These are phyloP conservation scores for Sipha maydis DNA, from an alignment of 2,888 invertebrate genomes.

Conservation along the genomic window DNA sequence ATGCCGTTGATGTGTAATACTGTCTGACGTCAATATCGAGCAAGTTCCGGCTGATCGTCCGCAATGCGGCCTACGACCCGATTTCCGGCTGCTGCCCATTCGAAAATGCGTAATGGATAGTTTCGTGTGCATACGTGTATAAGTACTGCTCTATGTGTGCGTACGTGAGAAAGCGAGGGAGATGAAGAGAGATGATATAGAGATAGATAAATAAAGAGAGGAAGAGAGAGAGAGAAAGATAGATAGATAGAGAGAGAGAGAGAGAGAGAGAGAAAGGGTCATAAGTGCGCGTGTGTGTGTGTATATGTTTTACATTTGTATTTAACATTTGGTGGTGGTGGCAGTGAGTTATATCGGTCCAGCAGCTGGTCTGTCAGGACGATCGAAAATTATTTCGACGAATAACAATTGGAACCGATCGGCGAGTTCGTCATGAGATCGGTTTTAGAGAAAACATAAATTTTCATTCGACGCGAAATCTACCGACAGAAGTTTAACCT, in stretches of 20 bases:
- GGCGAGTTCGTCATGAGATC: background rate
- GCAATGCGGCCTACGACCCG: constrained; percentile 26
- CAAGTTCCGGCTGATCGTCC: constrained; percentile 34
- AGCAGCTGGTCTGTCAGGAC: background rate
- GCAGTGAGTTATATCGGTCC: constrained; percentile 15
- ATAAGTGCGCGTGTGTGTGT: too few relatives aligned
- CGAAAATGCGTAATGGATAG: constrained; percentile 31
- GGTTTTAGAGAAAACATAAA: background rate
- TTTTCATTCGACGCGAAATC: background rate
- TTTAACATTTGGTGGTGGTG: background rate
- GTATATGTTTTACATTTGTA: background rate
- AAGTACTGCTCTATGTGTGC: background rate
- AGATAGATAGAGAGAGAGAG: background rate
- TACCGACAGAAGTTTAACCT: background rate
- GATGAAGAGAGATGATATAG: too few relatives aligned
- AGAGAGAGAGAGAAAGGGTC: background rate
- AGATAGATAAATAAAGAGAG: too few relatives aligned
- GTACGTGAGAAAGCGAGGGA: background rate
- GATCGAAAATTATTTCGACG: constrained; percentile 1
- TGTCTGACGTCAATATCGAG: background rate
- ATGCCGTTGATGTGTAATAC: background rate
- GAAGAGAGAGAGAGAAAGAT: too few relatives aligned
- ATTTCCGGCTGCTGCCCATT: constrained; percentile 25
- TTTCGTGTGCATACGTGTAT: background rate
- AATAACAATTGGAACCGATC: constrained; percentile 8